Base-by-base conservation (phyloP, 2,797 vertebrate species). In the Neosilurus mollespiculum region DNA sequence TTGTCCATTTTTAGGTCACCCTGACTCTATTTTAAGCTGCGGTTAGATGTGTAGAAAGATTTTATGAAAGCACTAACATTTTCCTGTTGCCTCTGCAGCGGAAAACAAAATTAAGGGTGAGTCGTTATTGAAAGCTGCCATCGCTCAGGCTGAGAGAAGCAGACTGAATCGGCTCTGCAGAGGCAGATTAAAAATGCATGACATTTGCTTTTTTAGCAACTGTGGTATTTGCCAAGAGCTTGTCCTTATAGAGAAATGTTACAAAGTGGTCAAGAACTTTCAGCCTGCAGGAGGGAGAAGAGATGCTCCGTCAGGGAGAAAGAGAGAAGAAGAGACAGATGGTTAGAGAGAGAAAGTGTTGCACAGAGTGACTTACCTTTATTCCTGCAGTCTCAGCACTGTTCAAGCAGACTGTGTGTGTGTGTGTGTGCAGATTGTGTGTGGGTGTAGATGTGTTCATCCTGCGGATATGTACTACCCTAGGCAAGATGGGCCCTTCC, bases 1-100 rank as follows among this genome's bases (percentile, higher is more conserved):
- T 89, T 86, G 86, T 83, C 87, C 85, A 84, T 89, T 89, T 87
- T 86, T 85, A 87, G 81, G 77, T 82, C 79, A 80, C 77, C 71
- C 51, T 56, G 71, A 65, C 1, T 87, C 87, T 89, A 89, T 89
- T 89, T 89, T 34, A 65, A 78, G 85, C 85, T 85, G 88, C 75
- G 88, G 88, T 86, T 84, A 81, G 81, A 73, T 85, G 72, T 86
- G 80, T 85, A 83, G 72, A 78, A 89, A 85, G 88, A 83, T 73
- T 71, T 70, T 84, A 82, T 80, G 80, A 81, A 80, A 80, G n/a
- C 34, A 70, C 65, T 81, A 83, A 83, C 83, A 78, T 80, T 84
- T 86, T 89, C 82, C 87, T 85, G 76, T 78, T 78, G 59, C 69
- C 69, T 85, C 76, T 73, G 66, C 54, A 83, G 58, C 62, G 54